Evolutionary conservation across 2,888 invertebrate species (phyloP).

Genomic region (Metallyticus violacea): DNA sequence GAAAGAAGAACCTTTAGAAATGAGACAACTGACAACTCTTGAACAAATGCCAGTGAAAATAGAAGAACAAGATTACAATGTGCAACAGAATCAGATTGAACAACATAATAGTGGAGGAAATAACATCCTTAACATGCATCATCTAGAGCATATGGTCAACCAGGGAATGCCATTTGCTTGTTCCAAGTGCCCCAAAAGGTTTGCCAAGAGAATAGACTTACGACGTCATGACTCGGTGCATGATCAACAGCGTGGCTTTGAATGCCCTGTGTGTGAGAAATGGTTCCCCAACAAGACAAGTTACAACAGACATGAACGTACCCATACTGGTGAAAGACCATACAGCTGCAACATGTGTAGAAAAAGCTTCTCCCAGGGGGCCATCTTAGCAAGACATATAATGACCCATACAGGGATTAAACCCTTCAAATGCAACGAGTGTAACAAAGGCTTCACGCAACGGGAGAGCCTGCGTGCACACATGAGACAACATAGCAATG

Average conservation of each 20-base stretch:
- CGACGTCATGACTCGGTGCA: slow-evolving; percentile 62
- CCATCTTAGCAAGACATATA: slow-evolving; percentile 62
- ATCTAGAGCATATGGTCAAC: background rate
- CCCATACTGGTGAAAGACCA: slow-evolving; percentile 62
- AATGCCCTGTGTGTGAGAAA: slow-evolving; percentile 59
- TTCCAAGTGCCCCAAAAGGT: slow-evolving; percentile 60
- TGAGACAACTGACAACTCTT: background rate
- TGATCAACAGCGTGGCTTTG: slow-evolving; percentile 48
- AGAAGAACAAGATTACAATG: background rate
- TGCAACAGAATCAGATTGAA: background rate
- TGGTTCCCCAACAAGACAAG: slow-evolving; percentile 66
- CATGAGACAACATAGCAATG: slow-evolving; percentile 56
- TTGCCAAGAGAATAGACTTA: slow-evolving; percentile 58
- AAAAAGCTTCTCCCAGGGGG: slow-evolving; percentile 69
- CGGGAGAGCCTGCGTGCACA: slow-evolving; percentile 65
- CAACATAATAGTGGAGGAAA: background rate
- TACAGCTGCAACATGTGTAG: slow-evolving; percentile 56
- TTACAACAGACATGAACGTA: slow-evolving; percentile 65
- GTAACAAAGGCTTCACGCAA: slow-evolving; percentile 69
- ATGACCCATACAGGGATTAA: slow-evolving; percentile 59
- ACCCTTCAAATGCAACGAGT: slow-evolving; percentile 63
- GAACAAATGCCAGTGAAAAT: background rate
- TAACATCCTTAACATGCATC: background rate
- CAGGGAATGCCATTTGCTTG: slow-evolving; percentile 53
- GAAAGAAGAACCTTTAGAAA: background rate